A percentile compares a stretch with the other conserved stretches of the same genome.
Conservation (phyloP, 2,888 invertebrate species). For the Ormyrus labotus region DNA sequence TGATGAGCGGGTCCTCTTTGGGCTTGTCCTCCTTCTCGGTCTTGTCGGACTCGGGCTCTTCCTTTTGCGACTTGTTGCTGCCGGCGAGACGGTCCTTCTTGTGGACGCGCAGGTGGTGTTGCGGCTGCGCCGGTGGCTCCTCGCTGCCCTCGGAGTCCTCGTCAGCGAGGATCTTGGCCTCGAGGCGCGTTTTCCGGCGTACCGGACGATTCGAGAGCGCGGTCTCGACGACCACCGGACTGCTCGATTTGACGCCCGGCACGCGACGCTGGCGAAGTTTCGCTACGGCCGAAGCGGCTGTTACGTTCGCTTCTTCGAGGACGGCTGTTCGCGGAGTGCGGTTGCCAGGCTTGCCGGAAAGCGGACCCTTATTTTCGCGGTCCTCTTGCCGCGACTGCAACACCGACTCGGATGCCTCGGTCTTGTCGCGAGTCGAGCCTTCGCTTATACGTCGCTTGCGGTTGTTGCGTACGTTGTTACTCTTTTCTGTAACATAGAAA, state of each 20-base stretch:
- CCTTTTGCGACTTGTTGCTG: constrained; percentile 47
- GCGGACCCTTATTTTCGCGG: constrained; percentile 73
- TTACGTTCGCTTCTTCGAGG: constrained; percentile 70
- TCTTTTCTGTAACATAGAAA: constrained; percentile 69
- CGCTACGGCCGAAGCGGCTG: constrained; percentile 59
- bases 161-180: constrained; percentile 43
- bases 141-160: constrained; percentile 47
- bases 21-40: constrained; percentile 53
- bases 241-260: constrained; percentile 57
- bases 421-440: constrained; percentile 66
- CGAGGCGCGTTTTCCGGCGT: constrained; percentile 57
- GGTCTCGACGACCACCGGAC: constrained; percentile 48
- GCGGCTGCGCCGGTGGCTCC: neutral
- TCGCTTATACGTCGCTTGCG: constrained; percentile 71
- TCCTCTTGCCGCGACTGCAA: constrained; percentile 70
- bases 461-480: constrained; percentile 65
- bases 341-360: constrained; percentile 66
- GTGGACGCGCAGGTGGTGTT: neutral
- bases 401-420: constrained; percentile 61
- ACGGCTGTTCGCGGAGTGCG: constrained; percentile 66
- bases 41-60: constrained; percentile 48
- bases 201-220: constrained; percentile 64
- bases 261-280: constrained; percentile 69
- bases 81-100: constrained; percentile 54
- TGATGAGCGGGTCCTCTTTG: constrained; percentile 65